Evolutionary conservation across 1,140 invertebrate species (phyloP).

Genomic region (Trypoxylus dichotomus): DNA sequence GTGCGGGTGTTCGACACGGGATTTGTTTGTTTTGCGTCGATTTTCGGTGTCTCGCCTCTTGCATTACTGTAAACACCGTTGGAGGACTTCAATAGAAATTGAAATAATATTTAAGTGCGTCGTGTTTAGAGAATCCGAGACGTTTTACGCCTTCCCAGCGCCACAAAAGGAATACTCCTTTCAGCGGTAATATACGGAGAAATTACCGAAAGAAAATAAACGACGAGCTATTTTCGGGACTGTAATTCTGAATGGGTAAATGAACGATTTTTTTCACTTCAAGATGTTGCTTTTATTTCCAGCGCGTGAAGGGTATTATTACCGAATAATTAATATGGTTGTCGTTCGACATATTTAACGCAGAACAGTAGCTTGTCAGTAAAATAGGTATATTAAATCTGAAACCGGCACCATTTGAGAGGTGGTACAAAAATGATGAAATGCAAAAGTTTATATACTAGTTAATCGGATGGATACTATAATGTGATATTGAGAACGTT

Average conservation of each 20-base stretch:
- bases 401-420: no score
- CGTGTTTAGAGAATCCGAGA: not conserved
- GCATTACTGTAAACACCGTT: conserved; percentile 12
- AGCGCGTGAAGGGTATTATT: no score
- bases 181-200: not conserved
- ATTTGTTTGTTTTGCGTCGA: conserved; percentile 2
- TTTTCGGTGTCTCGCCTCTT: not conserved
- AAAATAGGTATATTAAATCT: no score
- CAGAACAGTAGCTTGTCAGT: no score
- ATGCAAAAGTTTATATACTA: no score
- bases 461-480: no score
- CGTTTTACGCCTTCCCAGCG: not conserved
- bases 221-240: not conserved
- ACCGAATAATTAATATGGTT: no score
- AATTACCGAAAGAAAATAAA: not conserved
- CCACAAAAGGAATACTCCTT: conserved; percentile 10
- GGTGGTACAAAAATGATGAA: no score
- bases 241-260: not conserved
- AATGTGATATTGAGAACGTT: no score
- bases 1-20: not conserved
- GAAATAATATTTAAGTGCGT: conserved; percentile 22
- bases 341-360: no score
- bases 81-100: conserved; percentile 9
- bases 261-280: no score
- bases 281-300: no score